These are phyloP conservation scores for Heliconius charithonia DNA, from an alignment of 2,888 invertebrate genomes.

Conservation along the genomic window DNA sequence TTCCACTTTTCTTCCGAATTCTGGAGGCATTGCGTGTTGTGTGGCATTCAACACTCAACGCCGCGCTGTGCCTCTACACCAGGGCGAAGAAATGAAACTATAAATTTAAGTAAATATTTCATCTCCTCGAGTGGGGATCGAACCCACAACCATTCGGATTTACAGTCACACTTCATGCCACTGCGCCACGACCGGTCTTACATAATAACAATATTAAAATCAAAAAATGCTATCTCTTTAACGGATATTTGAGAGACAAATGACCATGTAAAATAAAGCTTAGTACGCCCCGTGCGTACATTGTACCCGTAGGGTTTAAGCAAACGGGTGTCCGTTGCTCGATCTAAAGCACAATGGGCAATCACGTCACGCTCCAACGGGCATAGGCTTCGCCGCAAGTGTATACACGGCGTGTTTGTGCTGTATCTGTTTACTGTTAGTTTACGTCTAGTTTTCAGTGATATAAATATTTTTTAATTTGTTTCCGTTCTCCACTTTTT, in stretches of 20 bases:
- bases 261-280: slow-evolving; percentile 8
- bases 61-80: too few species aligned
- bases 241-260: slow-evolving; percentile 13
- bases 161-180: too few species aligned
- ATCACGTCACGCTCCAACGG: slow-evolving; percentile 52
- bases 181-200: too few species aligned
- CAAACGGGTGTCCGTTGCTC: slow-evolving; percentile 35
- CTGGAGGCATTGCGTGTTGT: too few species aligned
- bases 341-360: slow-evolving; percentile 52
- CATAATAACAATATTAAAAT: neutral
- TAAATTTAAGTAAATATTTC: too few species aligned
- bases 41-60: too few species aligned
- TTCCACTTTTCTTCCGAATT: too few species aligned
- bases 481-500: too few species aligned
- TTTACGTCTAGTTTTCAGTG: neutral
- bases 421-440: neutral
- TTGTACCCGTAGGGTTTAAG: slow-evolving; percentile 47
- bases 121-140: too few species aligned
- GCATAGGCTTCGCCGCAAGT: slow-evolving; percentile 25
- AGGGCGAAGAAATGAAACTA: too few species aligned
- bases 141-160: too few species aligned
- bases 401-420: slow-evolving; percentile 7
- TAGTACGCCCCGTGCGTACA: slow-evolving; percentile 30
- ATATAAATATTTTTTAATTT: neutral
- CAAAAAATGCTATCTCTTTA: neutral